Percentiles rank a stretch among this genome's conserved stretches.
These are phyloP conservation scores for Helogale parvula DNA, from an alignment of 2,113 vertebrate genomes.

Conservation along the genomic window DNA sequence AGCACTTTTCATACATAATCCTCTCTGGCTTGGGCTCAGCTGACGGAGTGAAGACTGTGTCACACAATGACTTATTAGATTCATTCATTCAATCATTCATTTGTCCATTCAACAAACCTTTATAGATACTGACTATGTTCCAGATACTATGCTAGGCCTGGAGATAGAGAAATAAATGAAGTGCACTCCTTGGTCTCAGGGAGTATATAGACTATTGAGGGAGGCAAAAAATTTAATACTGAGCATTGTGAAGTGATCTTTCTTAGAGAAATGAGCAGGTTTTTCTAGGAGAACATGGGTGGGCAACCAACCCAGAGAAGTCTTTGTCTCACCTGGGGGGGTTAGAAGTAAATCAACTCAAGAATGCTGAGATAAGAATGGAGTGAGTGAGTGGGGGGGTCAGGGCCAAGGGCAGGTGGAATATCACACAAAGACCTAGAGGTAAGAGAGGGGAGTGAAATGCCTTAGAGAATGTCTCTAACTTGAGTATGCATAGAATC, in stretches of 20 bases:
- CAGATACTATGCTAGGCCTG: neutral
- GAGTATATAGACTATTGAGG: neutral
- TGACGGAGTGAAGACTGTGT: neutral
- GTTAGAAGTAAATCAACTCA: neutral
- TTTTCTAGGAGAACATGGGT: neutral
- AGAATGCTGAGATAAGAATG: neutral
- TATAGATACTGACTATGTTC: neutral
- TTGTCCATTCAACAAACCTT: neutral
- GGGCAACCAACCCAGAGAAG: no score
- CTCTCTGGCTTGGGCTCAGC: neutral
- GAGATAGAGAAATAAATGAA: neutral
- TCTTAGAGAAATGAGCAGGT: neutral
- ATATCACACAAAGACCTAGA: neutral
- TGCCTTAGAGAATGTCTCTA: neutral
- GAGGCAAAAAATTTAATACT: neutral
- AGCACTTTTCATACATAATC: neutral
- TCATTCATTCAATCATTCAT: neutral
- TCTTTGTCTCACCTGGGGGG: neutral
- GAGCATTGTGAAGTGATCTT: neutral
- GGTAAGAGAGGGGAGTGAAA: neutral
- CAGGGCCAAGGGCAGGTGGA: neutral
- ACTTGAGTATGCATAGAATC: neutral
- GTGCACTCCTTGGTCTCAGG: neutral
- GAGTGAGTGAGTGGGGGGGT: neutral
- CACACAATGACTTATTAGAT: neutral